Conservation (phyloP, 2,797 vertebrate genomes). For the Sebastes vulpes region DNA sequence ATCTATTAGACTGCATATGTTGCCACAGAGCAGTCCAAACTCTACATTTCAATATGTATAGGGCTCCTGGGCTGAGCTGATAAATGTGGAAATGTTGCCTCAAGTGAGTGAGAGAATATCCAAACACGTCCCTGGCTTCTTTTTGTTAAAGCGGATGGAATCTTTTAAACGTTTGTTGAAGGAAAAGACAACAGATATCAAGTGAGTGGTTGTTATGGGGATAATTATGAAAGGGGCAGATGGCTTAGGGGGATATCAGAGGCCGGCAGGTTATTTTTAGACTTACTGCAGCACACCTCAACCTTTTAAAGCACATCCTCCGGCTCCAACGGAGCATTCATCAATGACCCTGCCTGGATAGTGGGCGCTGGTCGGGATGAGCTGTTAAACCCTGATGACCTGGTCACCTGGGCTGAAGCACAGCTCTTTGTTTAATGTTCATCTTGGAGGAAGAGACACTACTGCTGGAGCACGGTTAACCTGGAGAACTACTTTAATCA, state of each 20-base stretch:
- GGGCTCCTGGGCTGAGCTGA: background rate
- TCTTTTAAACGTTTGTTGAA: conserved; percentile 45
- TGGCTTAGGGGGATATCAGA: conserved; percentile 68
- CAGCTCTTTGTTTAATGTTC: conserved; percentile 57
- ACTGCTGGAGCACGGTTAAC: background rate
- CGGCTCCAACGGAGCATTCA: conserved; percentile 56
- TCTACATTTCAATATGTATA: background rate
- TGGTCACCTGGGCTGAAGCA: conserved; percentile 36
- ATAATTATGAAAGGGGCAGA: conserved; percentile 79
- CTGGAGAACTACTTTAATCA: background rate
- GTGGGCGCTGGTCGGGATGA: conserved; percentile 9
- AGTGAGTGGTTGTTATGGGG: conserved; percentile 79
- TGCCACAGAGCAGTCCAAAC: background rate
- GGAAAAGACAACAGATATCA: conserved; percentile 64
- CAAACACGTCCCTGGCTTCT: conserved; percentile 7
- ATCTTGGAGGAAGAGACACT: conserved; percentile 16
- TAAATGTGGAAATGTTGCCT: conserved; percentile 21
- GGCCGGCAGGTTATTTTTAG: conserved; percentile 80
- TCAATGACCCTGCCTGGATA: conserved; percentile 45
- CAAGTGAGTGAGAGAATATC: background rate
- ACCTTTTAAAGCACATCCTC: conserved; percentile 74
- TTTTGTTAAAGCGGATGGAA: conserved; percentile 51
- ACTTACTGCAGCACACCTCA: conserved; percentile 64
- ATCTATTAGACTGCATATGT: conserved; percentile 20
- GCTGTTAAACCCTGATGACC: conserved; percentile 58